Conservation (phyloP, 2,113 vertebrate species). For the Ancistrus triradiatus region DNA sequence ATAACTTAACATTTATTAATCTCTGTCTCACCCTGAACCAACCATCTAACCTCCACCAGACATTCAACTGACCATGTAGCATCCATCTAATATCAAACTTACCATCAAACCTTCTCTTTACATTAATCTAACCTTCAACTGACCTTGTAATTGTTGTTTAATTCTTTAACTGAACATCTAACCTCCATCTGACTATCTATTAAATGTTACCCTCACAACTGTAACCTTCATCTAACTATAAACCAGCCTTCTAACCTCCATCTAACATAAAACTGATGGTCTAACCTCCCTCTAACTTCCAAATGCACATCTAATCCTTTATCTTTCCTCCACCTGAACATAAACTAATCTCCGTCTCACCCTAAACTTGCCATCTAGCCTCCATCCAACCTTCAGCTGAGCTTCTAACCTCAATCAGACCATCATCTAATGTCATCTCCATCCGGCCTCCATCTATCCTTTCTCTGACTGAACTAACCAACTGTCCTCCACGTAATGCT, state of each 20-base stretch:
- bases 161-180: neutral
- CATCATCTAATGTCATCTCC: neutral
- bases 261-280: neutral
- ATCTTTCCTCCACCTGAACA: neutral
- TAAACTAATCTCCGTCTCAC: neutral
- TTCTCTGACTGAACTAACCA: neutral
- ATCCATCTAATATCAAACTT: neutral
- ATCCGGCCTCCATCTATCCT: too few relatives aligned
- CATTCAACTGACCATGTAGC: neutral
- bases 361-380: neutral
- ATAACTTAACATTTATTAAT: too few relatives aligned
- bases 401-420: neutral
- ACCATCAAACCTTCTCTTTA: too few relatives aligned
- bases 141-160: too few relatives aligned
- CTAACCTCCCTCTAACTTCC: neutral
- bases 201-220: too few relatives aligned
- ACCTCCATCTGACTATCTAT: too few relatives aligned
- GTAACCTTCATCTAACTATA: neutral
- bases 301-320: neutral
- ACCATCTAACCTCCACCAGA: neutral
- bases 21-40: neutral
- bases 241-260: neutral
- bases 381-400: neutral
- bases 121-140: too few relatives aligned
- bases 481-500: too few relatives aligned